Percentiles rank a stretch among this genome's conserved stretches.
Evolutionary conservation across 30 jellyfish, hydroid and myxozoan genomes (phyloP).

Genomic region (Clytia hemisphaerica): DNA sequence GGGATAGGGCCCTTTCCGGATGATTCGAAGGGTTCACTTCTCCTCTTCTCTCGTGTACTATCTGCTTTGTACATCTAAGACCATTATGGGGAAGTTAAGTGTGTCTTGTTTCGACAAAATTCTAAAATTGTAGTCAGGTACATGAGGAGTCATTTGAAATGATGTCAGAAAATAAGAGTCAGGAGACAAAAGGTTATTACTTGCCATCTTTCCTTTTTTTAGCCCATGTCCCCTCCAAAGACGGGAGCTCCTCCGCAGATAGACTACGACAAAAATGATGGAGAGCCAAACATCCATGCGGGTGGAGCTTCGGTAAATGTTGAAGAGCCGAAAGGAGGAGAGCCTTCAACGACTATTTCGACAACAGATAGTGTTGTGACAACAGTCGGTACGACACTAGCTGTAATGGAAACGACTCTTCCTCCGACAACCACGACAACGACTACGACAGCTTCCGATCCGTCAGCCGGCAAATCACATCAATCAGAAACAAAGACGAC

Average conservation of each 20-base stretch:
- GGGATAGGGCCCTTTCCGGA: too few relatives aligned
- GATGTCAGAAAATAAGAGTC: too few relatives aligned
- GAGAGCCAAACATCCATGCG: background rate
- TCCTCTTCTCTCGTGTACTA: too few relatives aligned
- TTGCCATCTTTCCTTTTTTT: background rate
- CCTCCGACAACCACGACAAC: conserved; percentile 37
- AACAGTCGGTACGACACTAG: conserved; percentile 21
- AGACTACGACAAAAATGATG: conserved; percentile 11
- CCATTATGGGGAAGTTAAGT: too few relatives aligned
- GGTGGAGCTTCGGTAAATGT: background rate
- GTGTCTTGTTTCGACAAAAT: too few relatives aligned
- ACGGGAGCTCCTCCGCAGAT: background rate
- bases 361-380: conserved; percentile 1
- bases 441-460: conserved; percentile 24
- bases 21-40: too few relatives aligned
- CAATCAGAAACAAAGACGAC: conserved; percentile 27
- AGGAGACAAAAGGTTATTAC: too few relatives aligned
- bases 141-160: too few relatives aligned
- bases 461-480: conserved; percentile 15
- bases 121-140: too few relatives aligned
- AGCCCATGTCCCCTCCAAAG: background rate
- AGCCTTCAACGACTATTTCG: background rate
- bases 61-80: too few relatives aligned
- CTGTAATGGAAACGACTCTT: conserved; percentile 33
- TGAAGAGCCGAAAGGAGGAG: background rate